These are phyloP conservation scores for Platynereis dumerilii DNA, from an alignment of 2,888 invertebrate genomes.

Conservation along the genomic window DNA sequence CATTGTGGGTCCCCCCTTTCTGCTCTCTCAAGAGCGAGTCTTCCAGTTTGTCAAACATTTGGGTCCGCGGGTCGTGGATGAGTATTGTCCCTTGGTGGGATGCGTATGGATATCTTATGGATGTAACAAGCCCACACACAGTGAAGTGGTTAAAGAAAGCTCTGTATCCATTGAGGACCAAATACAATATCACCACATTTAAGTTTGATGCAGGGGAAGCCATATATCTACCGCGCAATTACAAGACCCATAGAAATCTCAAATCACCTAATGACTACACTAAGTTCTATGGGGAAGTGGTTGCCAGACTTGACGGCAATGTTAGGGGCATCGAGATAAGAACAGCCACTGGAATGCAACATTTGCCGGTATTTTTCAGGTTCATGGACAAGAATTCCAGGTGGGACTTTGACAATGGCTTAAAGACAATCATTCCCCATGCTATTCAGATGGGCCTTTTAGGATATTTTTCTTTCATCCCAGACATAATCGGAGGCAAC, in stretches of 20 bases:
- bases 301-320: conserved; percentile 18
- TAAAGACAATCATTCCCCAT: conserved; percentile 82
- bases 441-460: conserved; percentile 72
- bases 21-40: conserved; percentile 89
- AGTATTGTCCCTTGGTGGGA: conserved; percentile 82
- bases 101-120: conserved; percentile 74
- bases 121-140: conserved; percentile 83
- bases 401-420: conserved; percentile 81
- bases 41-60: conserved; percentile 81
- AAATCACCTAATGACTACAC: conserved; percentile 45
- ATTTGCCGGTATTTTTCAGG: conserved; percentile 78
- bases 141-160: conserved; percentile 77
- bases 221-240: conserved; percentile 41
- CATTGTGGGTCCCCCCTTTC: conserved; percentile 75
- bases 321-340: conserved; percentile 77
- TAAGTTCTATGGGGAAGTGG: conserved; percentile 41
- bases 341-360: conserved; percentile 80
- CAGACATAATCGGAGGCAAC: conserved; percentile 90
- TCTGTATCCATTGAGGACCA: conserved; percentile 72
- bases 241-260: conserved; percentile 31
- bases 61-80: conserved; percentile 68
- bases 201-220: conserved; percentile 78
- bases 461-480: conserved; percentile 89
- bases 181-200: conserved; percentile 81
- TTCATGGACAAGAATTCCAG: conserved; percentile 84